phyloP scores from a whole-genome alignment of 2,797 vertebrate species.

The Rachycentron canadum region DNA sequence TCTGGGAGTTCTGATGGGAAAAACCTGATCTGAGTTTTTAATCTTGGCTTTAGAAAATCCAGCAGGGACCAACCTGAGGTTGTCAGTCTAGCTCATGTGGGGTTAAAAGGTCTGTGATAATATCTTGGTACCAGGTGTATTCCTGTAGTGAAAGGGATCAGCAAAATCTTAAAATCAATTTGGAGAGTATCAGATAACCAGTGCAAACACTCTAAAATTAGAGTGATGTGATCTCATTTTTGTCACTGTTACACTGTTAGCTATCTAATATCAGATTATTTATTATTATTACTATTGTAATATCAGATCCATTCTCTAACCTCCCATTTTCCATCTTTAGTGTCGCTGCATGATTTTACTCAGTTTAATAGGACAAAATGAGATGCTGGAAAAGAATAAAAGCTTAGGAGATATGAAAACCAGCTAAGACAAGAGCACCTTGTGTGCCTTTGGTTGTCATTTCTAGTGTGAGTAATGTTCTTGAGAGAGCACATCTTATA shows the following conservation, averaged over 20 bases:
- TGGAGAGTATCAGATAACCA: constrained; percentile 33
- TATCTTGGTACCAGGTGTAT: constrained; percentile 46
- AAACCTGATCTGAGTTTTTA: constrained; percentile 34
- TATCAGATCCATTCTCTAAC: constrained; percentile 37
- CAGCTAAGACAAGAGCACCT: constrained; percentile 38
- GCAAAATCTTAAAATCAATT: constrained; percentile 59
- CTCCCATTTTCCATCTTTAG: constrained; percentile 40
- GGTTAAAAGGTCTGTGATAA: constrained; percentile 43
- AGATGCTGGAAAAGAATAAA: constrained; percentile 40
- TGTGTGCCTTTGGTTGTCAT: constrained; percentile 12
- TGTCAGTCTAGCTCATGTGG: constrained; percentile 18
- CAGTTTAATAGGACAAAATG: constrained; percentile 49
- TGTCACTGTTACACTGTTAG: constrained; percentile 25
- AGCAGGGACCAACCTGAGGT: background rate
- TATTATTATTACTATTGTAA: too few relatives aligned
- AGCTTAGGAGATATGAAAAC: constrained; percentile 23
- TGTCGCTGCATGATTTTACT: constrained; percentile 31
- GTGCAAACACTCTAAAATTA: constrained; percentile 37
- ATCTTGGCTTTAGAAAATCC: constrained; percentile 33
- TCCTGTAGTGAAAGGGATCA: constrained; percentile 34
- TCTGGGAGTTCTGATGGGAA: constrained; percentile 18
- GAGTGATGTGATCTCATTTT: constrained; percentile 50
- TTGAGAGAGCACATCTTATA: constrained; percentile 29
- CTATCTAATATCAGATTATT: constrained; percentile 5
- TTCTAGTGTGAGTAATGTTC: constrained; percentile 3